phyloP scores from a whole-genome alignment of 2,888 invertebrate species.

The Heliconius charithonia region DNA sequence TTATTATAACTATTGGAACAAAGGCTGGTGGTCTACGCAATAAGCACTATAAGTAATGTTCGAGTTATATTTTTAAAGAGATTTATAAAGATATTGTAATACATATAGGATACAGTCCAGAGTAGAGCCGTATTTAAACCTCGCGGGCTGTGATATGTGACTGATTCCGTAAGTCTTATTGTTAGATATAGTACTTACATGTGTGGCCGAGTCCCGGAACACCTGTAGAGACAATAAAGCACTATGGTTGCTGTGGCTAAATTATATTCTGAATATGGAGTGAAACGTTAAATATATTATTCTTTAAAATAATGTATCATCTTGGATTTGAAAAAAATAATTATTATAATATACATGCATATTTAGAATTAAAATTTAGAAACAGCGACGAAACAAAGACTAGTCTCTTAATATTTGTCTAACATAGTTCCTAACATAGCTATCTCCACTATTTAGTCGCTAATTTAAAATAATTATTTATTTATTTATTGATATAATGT shows the following conservation, averaged over 20 bases:
- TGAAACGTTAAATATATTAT: neutral
- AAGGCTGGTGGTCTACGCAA: slow-evolving; percentile 23
- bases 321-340: neutral
- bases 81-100: slow-evolving; percentile 32
- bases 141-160: slow-evolving; percentile 62
- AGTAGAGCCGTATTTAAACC: slow-evolving; percentile 52
- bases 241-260: slow-evolving; percentile 13
- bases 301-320: neutral
- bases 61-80: slow-evolving; percentile 31
- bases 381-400: slow-evolving; percentile 18
- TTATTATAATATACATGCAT: slow-evolving; percentile 18
- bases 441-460: slow-evolving; percentile 40
- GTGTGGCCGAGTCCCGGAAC: slow-evolving; percentile 19
- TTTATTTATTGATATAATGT: slow-evolving; percentile 50
- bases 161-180: slow-evolving; percentile 57
- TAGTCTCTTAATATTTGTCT: slow-evolving; percentile 34
- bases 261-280: slow-evolving; percentile 16
- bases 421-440: slow-evolving; percentile 34
- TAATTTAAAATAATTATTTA: slow-evolving; percentile 42
- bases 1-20: slow-evolving; percentile 23
- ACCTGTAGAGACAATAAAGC: slow-evolving; percentile 22
- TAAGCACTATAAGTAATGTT: slow-evolving; percentile 2
- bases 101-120: slow-evolving; percentile 50
- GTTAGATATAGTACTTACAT: slow-evolving; percentile 51
- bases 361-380: slow-evolving; percentile 25